A percentile compares a stretch with the other conserved stretches of the same genome.
These are phyloP conservation scores for Lepeophtheirus salmonis DNA, from an alignment of 1,140 invertebrate species.

Conservation along the genomic window DNA sequence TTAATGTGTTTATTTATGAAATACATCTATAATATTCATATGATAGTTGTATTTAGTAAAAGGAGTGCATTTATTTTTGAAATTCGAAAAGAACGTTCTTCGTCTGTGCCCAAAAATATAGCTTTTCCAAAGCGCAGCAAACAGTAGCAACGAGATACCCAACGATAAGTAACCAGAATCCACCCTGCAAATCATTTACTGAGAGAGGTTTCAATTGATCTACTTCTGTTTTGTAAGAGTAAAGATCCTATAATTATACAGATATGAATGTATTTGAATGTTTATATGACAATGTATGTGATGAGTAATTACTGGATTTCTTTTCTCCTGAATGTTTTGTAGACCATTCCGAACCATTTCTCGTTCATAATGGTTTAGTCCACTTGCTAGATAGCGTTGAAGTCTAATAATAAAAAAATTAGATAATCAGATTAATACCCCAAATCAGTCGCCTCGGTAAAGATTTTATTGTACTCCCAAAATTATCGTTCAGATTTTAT, in stretches of 20 bases:
- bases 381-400: background rate
- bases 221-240: background rate
- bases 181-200: background rate
- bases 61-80: no score
- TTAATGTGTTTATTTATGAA: no score
- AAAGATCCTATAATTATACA: no score
- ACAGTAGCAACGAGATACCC: background rate
- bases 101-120: no score
- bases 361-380: background rate
- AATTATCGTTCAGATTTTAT: no score
- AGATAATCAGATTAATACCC: no score
- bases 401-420: no score
- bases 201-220: background rate
- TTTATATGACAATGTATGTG: background rate
- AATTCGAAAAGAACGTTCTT: no score
- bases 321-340: background rate
- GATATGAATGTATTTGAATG: background rate
- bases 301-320: background rate
- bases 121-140: background rate
- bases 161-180: background rate
- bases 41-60: no score
- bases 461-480: no score
- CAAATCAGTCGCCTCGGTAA: no score
- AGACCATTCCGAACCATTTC: background rate
- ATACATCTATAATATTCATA: no score